A percentile compares a stretch with the other conserved stretches of the same genome.
Evolutionary conservation across 2,888 invertebrate species (phyloP).

Genomic region (Aphrophora alni): DNA sequence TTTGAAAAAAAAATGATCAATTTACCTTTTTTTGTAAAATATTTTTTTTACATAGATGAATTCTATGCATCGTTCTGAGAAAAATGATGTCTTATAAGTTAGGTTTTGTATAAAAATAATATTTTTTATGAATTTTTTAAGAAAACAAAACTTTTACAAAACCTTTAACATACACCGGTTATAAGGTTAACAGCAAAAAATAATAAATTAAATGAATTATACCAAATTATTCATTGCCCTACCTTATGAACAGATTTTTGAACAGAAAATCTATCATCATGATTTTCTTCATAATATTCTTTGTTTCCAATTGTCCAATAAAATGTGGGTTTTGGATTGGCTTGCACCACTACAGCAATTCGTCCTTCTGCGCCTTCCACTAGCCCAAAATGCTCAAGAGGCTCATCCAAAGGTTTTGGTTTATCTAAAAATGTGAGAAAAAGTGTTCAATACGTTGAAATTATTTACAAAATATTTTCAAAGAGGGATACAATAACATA

Average conservation of each 20-base stretch:
- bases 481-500: background rate
- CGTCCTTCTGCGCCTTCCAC: conserved; percentile 73
- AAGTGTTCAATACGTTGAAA: conserved; percentile 6
- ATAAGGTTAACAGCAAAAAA: too few relatives aligned
- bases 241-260: conserved; percentile 39
- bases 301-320: conserved; percentile 71
- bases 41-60: too few relatives aligned
- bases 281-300: conserved; percentile 61
- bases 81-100: too few relatives aligned
- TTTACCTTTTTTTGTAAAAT: too few relatives aligned
- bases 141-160: too few relatives aligned
- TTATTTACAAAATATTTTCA: background rate
- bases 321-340: conserved; percentile 74
- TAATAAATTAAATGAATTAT: background rate
- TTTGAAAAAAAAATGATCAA: too few relatives aligned
- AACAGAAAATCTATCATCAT: conserved; percentile 59
- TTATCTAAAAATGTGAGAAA: conserved; percentile 61
- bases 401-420: conserved; percentile 66
- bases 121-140: too few relatives aligned
- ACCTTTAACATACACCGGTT: too few relatives aligned
- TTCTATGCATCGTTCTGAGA: too few relatives aligned
- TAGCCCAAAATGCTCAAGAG: conserved; percentile 74
- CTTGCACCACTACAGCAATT: conserved; percentile 73
- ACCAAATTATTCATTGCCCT: background rate
- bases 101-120: too few relatives aligned